Conservation (phyloP, 2,797 vertebrate genomes). For the Enoplosus armatus region DNA sequence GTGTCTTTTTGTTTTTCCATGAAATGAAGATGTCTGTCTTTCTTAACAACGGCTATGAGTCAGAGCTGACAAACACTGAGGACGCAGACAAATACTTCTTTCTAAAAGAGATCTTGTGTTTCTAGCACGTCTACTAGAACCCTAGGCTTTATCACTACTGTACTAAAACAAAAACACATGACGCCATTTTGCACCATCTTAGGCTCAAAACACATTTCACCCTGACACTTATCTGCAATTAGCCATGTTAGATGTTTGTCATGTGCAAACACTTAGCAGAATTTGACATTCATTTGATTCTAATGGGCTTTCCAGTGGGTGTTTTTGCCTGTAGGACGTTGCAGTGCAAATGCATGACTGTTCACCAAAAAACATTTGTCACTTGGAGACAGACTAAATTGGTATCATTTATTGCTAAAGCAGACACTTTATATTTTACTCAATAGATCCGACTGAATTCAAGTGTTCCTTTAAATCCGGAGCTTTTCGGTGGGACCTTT, state of each 20-base stretch:
- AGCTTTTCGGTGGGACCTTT: slow-evolving; percentile 46
- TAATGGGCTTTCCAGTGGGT: slow-evolving; percentile 70
- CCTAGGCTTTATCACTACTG: slow-evolving; percentile 19
- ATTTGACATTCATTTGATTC: slow-evolving; percentile 70
- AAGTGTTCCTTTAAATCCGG: slow-evolving; percentile 35
- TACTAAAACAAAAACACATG: slow-evolving; percentile 30
- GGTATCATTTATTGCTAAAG: slow-evolving; percentile 62
- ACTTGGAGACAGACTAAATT: slow-evolving; percentile 54
- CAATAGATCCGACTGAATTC: slow-evolving; percentile 22
- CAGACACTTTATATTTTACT: slow-evolving; percentile 44
- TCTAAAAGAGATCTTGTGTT: slow-evolving; percentile 16
- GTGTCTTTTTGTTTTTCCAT: slow-evolving; percentile 12
- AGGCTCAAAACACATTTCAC: slow-evolving; percentile 50
- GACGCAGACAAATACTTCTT: slow-evolving; percentile 12
- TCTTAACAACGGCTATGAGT: slow-evolving; percentile 18
- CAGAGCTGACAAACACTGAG: slow-evolving; percentile 28
- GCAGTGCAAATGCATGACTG: slow-evolving; percentile 45
- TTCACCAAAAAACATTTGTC: slow-evolving; percentile 54
- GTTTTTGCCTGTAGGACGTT: slow-evolving; percentile 60
- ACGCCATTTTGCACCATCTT: slow-evolving; percentile 61
- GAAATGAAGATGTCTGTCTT: slow-evolving; percentile 24
- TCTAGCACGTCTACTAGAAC: slow-evolving; percentile 11
- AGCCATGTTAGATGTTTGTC: slow-evolving; percentile 68
- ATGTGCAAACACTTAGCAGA: slow-evolving; percentile 71
- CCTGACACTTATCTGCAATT: slow-evolving; percentile 70